Base-by-base conservation (phyloP, 2,888 invertebrate genomes). In the Timema cristinae region DNA sequence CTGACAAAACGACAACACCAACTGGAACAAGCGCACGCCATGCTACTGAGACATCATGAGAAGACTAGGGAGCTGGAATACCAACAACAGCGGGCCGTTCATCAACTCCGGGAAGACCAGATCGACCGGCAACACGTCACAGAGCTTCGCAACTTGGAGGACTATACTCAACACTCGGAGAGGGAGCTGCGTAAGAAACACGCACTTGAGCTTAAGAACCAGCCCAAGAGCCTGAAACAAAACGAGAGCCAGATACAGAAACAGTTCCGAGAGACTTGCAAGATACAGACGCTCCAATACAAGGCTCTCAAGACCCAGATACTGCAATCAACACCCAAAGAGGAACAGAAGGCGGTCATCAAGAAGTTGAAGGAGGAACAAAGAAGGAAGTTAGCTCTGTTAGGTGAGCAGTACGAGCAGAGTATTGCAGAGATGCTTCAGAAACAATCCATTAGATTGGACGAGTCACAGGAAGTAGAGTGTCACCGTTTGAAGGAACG, bases 361-460 rank as follows among this genome's bases (percentile, higher is more conserved):
- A 97, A 97, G 83, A 95, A 95, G 81, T 85, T 99, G 78, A 98
- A 98, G 82, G 98, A 98, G 79, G 98, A 99, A 82, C 98, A 98
- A 84, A 90, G 96, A 80, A 89, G 98, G 78, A 99, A 99, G 83
- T 85, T 99, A 79, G 97, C 98, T 74, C 86, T 97, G 78, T 86
- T 99, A 72, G 98, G 97, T 72, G 97, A 98, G 83, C 98, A 99
- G 86, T 99, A 99, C 84, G 98, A 99, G 85, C 95, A 95, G 85
- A 98, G 97, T 85, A 98, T 99, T 83, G 93, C 95, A 66, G 98
- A 98, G 83, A 98, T 99, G 98, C 87, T 98, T 79, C 97, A 98
- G 85, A 98, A 98, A 83, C 98, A 99, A 85, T 75, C 74, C 16
- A 86, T 88, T 76, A 84, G 88, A 71, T 79, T 90, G 77, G 89